These are phyloP conservation scores for Homarus americanus DNA, from an alignment of 1,140 invertebrate species.

Conservation along the genomic window DNA sequence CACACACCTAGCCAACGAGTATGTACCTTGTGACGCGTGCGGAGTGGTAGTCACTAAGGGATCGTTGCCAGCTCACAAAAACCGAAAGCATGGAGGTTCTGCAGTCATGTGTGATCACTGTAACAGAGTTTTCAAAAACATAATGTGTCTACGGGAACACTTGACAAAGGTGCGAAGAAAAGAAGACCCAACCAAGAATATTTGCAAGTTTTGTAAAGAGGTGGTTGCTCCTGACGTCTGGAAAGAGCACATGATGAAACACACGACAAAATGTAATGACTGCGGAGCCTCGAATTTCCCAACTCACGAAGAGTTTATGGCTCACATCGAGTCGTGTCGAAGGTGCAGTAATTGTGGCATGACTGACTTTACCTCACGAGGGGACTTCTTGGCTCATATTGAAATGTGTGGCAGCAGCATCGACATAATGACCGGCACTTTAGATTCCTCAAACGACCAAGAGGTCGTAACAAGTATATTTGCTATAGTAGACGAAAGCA, in stretches of 20 bases:
- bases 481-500: slow-evolving; percentile 58
- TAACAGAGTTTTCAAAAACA: slow-evolving; percentile 56
- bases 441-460: slow-evolving; percentile 53
- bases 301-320: slow-evolving; percentile 52
- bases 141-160: slow-evolving; percentile 61
- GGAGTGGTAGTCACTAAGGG: slow-evolving; percentile 34
- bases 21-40: slow-evolving; percentile 58
- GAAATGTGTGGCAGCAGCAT: slow-evolving; percentile 59
- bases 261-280: slow-evolving; percentile 52
- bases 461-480: slow-evolving; percentile 64
- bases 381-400: slow-evolving; percentile 51
- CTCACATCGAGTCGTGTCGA: slow-evolving; percentile 53
- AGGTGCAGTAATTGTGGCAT: slow-evolving; percentile 55
- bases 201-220: slow-evolving; percentile 61
- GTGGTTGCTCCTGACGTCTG: slow-evolving; percentile 29
- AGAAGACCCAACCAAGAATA: slow-evolving; percentile 41
- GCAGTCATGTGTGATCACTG: slow-evolving; percentile 64
- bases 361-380: slow-evolving; percentile 31
- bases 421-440: slow-evolving; percentile 52
- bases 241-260: slow-evolving; percentile 60
- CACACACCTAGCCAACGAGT: slow-evolving; percentile 41
- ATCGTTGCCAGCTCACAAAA: slow-evolving; percentile 60
- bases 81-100: slow-evolving; percentile 68
- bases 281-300: slow-evolving; percentile 51
- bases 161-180: slow-evolving; percentile 58